phyloP scores from a whole-genome alignment of 2,888 invertebrate genomes.

The Agrilus biguttatus region DNA sequence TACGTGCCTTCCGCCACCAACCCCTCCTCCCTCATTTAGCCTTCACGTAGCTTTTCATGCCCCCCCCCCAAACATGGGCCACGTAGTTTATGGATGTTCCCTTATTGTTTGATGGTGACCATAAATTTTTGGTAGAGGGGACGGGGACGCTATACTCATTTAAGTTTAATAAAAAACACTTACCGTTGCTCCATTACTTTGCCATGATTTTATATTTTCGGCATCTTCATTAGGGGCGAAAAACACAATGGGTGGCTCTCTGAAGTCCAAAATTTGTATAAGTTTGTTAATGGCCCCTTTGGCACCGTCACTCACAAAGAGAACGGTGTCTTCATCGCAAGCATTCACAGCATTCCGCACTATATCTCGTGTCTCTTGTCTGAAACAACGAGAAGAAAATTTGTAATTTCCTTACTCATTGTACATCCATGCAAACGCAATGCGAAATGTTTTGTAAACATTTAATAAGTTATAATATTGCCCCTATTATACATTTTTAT shows the following conservation, averaged over 20 bases:
- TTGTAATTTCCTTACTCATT: too few relatives aligned
- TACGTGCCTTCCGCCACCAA: too few relatives aligned
- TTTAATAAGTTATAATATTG: too few relatives aligned
- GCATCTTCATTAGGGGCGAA: constrained; percentile 69
- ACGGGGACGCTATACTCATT: not conserved
- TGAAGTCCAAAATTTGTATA: constrained; percentile 52
- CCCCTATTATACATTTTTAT: too few relatives aligned
- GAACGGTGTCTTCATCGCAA: constrained; percentile 62
- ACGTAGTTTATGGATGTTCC: too few relatives aligned
- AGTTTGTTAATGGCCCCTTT: constrained; percentile 65
- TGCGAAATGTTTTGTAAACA: too few relatives aligned
- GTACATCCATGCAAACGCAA: too few relatives aligned
- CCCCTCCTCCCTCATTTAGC: too few relatives aligned
- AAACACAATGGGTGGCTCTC: constrained; percentile 52
- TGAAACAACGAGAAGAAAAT: constrained; percentile 23
- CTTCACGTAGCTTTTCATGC: too few relatives aligned
- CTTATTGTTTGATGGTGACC: too few relatives aligned
- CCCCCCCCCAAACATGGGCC: too few relatives aligned
- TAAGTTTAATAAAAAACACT: constrained; percentile 10
- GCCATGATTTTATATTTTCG: constrained; percentile 69
- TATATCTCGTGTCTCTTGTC: constrained; percentile 68
- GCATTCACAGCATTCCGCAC: constrained; percentile 68
- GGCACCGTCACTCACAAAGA: constrained; percentile 60
- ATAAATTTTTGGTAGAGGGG: too few relatives aligned
- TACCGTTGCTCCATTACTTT: constrained; percentile 64